Percentiles rank a stretch among this genome's conserved stretches.
Evolutionary conservation across 2,113 vertebrate genomes (phyloP).

Genomic region (Thermophis baileyi): DNA sequence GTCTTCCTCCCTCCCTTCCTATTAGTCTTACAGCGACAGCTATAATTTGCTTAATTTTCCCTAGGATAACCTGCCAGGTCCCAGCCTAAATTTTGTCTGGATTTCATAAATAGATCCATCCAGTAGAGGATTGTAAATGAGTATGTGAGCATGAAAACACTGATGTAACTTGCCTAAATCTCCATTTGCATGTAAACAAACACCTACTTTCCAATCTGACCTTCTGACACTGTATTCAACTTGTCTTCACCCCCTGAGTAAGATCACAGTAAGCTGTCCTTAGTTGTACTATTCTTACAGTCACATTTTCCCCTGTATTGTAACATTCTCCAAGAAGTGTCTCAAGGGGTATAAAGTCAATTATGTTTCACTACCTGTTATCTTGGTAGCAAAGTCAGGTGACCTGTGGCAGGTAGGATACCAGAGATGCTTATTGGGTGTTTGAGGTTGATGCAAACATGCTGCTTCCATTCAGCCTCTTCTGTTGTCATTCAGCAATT

Average conservation of each 20-base stretch:
- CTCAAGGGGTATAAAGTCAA: background rate
- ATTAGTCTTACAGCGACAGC: slow-evolving; percentile 7
- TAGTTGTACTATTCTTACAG: background rate
- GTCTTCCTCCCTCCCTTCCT: background rate
- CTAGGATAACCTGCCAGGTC: rapidly evolving
- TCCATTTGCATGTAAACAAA: background rate
- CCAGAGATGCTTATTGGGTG: background rate
- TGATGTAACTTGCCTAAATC: background rate
- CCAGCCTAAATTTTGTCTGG: background rate
- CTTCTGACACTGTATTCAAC: background rate
- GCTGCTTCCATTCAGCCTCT: background rate
- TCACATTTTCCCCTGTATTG: background rate
- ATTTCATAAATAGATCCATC: background rate
- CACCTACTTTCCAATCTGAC: background rate
- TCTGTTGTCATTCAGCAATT: background rate
- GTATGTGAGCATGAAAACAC: background rate
- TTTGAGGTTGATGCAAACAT: background rate
- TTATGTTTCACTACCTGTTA: background rate
- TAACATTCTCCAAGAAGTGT: background rate
- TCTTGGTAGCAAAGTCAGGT: background rate
- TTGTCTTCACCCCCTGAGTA: background rate
- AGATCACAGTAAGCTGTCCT: background rate
- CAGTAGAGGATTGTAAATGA: background rate
- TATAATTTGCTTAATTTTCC: slow-evolving; percentile 1
- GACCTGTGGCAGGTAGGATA: background rate